Base-by-base conservation (phyloP, 35 echinoderm and acorn worm species). In the Chiridota heheva region DNA sequence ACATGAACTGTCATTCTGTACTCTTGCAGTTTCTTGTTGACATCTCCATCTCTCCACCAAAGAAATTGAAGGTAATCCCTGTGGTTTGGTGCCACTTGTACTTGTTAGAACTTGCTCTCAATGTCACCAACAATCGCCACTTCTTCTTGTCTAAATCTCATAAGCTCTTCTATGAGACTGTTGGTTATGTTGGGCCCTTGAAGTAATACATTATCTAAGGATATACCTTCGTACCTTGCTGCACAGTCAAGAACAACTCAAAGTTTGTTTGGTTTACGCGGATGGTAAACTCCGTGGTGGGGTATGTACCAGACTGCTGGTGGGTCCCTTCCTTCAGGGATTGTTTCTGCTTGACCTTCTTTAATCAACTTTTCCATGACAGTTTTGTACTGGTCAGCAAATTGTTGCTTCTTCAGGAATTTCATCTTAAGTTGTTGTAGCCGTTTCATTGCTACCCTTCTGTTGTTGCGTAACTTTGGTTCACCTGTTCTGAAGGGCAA, bases 1-100 rank as follows among this genome's bases (percentile, higher is more conserved):
- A 82, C 51, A n/a, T 76, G 87, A 3, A 62, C 77, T n/a, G 28
- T 90, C 87, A 90, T 84, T 15, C 81, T 38, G 70, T 67, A 78
- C 25, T 77, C 87, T n/a, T 7, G 45, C 26, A 63, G 42, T 16
- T 35, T 47, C 20, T 51, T 26, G 30, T 32, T 35, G 28, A 38
- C 1, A 51, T 86, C 51, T 15, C 74, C 82, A 60, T 72, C 53
- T 39, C 56, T n/a, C 86, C 83, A 86, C 83, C 83, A 86, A 1
- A 81, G 39, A 38, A 81, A 80, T 55, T 39, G 36, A 3, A 81
- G 38, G 76, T 42, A 81, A 44, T 87, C 64, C 29, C 85, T 17
- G 62, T 81, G 40, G 20, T 58, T 6, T 25, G 66, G 28, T 55
- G 20, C 7, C 5, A 75, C 28, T 39, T 1, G 36, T 13, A 82